Evolutionary conservation across 1,140 invertebrate species (phyloP), one percentile per base, ranked within the genome.

Genomic region (Drosophila obscura): DNA sequence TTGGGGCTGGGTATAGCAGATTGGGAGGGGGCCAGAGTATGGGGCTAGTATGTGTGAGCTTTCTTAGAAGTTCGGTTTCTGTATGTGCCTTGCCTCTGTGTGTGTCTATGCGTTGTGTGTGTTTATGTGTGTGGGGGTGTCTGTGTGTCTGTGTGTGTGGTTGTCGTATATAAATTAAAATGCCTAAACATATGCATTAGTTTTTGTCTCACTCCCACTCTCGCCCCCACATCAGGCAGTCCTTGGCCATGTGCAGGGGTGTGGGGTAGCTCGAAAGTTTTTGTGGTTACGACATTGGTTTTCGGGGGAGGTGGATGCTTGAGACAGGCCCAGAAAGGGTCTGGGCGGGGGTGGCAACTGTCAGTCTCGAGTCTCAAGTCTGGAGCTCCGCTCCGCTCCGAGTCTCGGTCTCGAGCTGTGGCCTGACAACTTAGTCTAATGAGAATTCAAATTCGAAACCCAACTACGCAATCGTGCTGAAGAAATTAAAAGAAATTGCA

Each of bases 141-240:
- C 39, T 35, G 41, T 28, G 13, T 44, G 49, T 48, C 19, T 59
- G 26, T 45, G 45, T 41, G 35, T 28, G 45, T 26, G 41, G 39
- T 53, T 78, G 82, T 76, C 80, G 83, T 88, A 88, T 88, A 88
- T 88, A 88, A 88, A 88, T 88, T 88, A 88, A 88, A 88, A 88
- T 88, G 83, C 83, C 83, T 88, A 88, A 88, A 88, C 83, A 88
- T 88, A 88, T 88, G 83, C 83, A 88, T 88, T 88, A 88, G 83
- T 88, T 88, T 88, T 88, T 88, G 84, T 89, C 83, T 88, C 83
- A 52, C 39, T 66, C 67, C 46, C 60, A 22, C 60, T 48, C 62
- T 35, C 61, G 35, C 58, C 56, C 61, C 28, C 44, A 43, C 51
- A 62, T 19, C 52, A 43, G 61, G 52, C 50, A 61, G 62, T 50